Evolutionary conservation across 1,140 invertebrate species (phyloP).

Genomic region (Yoshiicerus persimilis): DNA sequence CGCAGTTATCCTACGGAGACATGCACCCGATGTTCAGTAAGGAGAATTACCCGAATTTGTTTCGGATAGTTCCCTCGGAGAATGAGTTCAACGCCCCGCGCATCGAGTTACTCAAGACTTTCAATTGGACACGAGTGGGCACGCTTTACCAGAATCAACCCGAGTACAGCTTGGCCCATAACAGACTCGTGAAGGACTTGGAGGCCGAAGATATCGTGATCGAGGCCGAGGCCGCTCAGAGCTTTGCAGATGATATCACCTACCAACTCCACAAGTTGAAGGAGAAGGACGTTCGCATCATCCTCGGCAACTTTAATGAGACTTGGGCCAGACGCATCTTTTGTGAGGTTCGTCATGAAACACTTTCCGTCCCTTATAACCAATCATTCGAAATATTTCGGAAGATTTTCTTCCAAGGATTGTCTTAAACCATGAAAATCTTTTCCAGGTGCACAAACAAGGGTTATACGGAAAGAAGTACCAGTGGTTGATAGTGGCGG

Average conservation of each 20-base stretch:
- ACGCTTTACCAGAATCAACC: conserved; percentile 97
- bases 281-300: conserved; percentile 91
- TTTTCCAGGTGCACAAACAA: conserved; percentile 60
- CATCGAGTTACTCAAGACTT: conserved; percentile 80
- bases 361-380: no score
- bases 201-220: conserved; percentile 79
- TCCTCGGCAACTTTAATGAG: conserved; percentile 95
- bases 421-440: neutral
- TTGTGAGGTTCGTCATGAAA: conserved; percentile 77
- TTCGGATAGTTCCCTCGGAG: conserved; percentile 91
- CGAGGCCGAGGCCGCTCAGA: conserved; percentile 85
- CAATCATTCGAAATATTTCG: neutral
- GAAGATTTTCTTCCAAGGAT: no score
- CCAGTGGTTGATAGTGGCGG: conserved; percentile 95
- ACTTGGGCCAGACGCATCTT: conserved; percentile 90
- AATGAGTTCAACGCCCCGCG: conserved; percentile 93
- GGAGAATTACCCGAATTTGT: conserved; percentile 93
- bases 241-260: conserved; percentile 87
- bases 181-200: conserved; percentile 84
- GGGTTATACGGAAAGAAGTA: conserved; percentile 85
- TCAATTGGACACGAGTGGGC: conserved; percentile 96
- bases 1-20: conserved; percentile 95
- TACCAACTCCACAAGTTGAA: conserved; percentile 81
- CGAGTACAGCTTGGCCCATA: conserved; percentile 86
- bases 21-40: conserved; percentile 97